phyloP scores from a whole-genome alignment of 2,797 vertebrate species.

The Gymnopithys bicolor region DNA sequence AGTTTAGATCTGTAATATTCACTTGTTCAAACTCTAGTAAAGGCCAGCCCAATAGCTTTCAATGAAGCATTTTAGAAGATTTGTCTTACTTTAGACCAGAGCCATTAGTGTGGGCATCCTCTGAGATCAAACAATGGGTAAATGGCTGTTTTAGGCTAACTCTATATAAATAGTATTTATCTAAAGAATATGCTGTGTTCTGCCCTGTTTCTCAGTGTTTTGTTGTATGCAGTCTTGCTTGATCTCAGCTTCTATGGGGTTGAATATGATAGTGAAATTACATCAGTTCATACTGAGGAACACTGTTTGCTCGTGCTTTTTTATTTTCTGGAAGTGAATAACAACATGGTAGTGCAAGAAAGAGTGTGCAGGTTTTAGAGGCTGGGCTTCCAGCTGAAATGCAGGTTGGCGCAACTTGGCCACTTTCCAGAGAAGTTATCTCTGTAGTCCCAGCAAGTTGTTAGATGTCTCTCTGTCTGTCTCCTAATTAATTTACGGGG shows the following conservation, averaged over 20 bases:
- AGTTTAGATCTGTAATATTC: neutral
- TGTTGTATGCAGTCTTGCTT: neutral
- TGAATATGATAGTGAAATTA: neutral
- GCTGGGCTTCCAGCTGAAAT: neutral
- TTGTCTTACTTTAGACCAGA: neutral
- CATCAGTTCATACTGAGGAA: neutral
- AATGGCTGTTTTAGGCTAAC: neutral
- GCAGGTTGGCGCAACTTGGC: neutral
- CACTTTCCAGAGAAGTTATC: neutral
- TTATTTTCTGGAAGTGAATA: neutral
- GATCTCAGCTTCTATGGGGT: neutral
- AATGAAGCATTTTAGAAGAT: neutral
- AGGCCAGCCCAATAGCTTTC: neutral
- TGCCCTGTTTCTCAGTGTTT: neutral
- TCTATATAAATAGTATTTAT: neutral
- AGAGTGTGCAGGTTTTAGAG: neutral
- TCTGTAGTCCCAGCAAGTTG: neutral
- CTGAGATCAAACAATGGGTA: neutral
- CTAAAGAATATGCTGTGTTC: neutral
- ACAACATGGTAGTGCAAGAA: neutral
- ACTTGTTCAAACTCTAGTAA: neutral
- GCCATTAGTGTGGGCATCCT: neutral
- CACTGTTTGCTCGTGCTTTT: neutral
- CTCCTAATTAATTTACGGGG: neutral
- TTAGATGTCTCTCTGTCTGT: neutral